phyloP scores from a whole-genome alignment of 1,140 invertebrate species.

The Bathynomus jamesi region DNA sequence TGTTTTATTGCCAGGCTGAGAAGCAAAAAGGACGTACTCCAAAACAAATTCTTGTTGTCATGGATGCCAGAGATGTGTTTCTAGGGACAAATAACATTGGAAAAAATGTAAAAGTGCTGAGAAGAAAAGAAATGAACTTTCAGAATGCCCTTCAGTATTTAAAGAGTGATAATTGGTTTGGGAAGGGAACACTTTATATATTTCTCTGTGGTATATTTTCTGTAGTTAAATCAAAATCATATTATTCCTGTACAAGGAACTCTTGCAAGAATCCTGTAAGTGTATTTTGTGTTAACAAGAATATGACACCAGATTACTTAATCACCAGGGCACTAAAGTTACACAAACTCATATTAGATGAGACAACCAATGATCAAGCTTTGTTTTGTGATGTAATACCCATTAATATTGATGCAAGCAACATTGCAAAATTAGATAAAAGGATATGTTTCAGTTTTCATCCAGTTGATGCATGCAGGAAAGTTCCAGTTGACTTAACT shows the following conservation, averaged over 20 bases:
- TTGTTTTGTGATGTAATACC: neutral
- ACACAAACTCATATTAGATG: neutral
- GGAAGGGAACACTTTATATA: neutral
- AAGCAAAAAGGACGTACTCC: neutral
- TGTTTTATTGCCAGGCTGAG: neutral
- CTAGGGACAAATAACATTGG: neutral
- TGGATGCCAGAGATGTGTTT: neutral
- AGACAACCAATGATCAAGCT: neutral
- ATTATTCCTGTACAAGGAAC: neutral
- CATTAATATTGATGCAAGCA: neutral
- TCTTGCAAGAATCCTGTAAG: neutral
- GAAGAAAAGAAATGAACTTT: neutral
- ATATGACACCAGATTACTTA: neutral
- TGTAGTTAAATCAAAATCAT: neutral
- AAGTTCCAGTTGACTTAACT: neutral
- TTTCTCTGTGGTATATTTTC: neutral
- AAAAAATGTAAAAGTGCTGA: neutral
- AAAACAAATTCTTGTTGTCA: neutral
- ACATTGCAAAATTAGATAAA: neutral
- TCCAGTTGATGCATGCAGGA: neutral
- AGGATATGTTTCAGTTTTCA: neutral
- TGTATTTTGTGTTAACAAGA: neutral
- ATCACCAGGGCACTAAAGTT: neutral
- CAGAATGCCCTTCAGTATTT: neutral
- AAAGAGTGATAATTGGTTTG: neutral